Percentiles rank a stretch among this genome's conserved stretches.
These are phyloP conservation scores for Volucella bombylans DNA, from an alignment of 2,888 invertebrate species.

Conservation along the genomic window DNA sequence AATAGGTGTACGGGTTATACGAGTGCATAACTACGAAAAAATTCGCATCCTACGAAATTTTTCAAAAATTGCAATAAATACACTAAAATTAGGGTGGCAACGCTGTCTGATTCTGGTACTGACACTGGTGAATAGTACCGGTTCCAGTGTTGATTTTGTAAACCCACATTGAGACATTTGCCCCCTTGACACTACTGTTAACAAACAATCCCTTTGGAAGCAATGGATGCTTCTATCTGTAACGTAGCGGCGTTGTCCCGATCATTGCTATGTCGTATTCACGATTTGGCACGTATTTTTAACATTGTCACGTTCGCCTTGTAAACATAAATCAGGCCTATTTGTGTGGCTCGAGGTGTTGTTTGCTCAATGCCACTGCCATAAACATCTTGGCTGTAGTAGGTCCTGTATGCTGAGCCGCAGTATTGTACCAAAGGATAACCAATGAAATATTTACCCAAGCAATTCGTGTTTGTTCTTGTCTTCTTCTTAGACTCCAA, in stretches of 20 bases:
- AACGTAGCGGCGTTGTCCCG: background rate
- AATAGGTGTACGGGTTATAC: too few relatives aligned
- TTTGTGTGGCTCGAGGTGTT: constrained; percentile 74
- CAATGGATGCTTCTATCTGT: background rate
- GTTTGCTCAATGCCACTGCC: constrained; percentile 52
- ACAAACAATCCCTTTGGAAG: constrained; percentile 42
- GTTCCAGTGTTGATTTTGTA: background rate
- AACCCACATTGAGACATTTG: constrained; percentile 45
- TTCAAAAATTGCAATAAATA: too few relatives aligned
- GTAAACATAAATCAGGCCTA: constrained; percentile 79
- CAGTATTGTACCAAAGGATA: constrained; percentile 54
- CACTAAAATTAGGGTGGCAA: too few relatives aligned
- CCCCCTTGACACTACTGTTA: constrained; percentile 23
- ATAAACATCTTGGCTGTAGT: constrained; percentile 57
- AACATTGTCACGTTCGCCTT: constrained; percentile 79
- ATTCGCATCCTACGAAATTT: too few relatives aligned
- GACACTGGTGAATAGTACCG: too few relatives aligned
- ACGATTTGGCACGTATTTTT: constrained; percentile 78
- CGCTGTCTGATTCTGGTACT: too few relatives aligned
- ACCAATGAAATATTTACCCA: constrained; percentile 67
- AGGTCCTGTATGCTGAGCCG: constrained; percentile 26
- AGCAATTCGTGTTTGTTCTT: constrained; percentile 50
- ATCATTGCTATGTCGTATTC: constrained; percentile 36
- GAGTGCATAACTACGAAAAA: too few relatives aligned
- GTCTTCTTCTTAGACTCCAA: constrained; percentile 6